phyloP scores from a whole-genome alignment of 2,113 vertebrate genomes.

The Anhinga anhinga region DNA sequence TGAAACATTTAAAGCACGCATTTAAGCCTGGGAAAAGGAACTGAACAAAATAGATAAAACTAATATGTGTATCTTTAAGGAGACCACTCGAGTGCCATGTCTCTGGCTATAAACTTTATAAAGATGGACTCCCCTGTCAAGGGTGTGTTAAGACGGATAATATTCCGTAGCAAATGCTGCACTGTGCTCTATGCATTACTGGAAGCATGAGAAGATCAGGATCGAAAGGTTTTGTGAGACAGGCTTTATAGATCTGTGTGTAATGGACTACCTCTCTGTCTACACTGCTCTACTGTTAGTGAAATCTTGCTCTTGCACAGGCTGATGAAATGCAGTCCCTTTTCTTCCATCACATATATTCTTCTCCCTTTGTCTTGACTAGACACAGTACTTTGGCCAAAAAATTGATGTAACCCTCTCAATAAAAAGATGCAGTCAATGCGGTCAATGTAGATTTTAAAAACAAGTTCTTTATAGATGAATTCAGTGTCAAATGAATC shows the following conservation, averaged over 20 bases:
- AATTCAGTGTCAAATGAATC: not conserved
- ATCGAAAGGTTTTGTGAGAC: not conserved
- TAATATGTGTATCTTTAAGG: not conserved
- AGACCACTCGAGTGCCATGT: not conserved
- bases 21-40: constrained; percentile 35
- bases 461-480: not conserved
- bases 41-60: not conserved
- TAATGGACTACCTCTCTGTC: not conserved
- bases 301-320: not conserved
- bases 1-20: not conserved
- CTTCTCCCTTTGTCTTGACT: not conserved
- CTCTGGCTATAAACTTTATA: not conserved
- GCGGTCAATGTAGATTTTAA: not conserved
- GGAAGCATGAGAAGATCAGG: not conserved
- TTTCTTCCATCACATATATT: not conserved
- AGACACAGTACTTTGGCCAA: not conserved
- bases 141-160: constrained; percentile 13
- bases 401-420: not conserved
- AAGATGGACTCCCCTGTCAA: constrained; percentile 23
- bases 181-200: not conserved
- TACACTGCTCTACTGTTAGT: not conserved
- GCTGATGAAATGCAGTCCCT: not conserved
- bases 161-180: not conserved
- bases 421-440: not conserved
- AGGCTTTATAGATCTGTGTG: not conserved